A percentile compares a stretch with the other conserved stretches of the same genome.
Conservation (phyloP, 2,797 vertebrate genomes). For the Coilia nasus region DNA sequence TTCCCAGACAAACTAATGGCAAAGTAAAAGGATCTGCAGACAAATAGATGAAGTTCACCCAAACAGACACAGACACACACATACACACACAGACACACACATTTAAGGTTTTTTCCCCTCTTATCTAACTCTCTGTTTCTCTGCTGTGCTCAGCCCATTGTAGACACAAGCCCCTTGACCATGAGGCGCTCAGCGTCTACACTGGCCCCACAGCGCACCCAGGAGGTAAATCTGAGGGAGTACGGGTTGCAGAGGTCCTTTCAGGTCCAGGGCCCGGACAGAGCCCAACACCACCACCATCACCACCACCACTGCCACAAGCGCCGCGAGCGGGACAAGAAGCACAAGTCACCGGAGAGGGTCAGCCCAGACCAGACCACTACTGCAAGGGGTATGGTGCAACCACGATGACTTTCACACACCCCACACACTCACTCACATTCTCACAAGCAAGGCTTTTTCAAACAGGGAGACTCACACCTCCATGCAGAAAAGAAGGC, state of each 20-base stretch:
- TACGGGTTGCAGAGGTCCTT: constrained; percentile 78
- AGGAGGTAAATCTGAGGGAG: constrained; percentile 77
- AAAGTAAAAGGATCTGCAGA: neutral
- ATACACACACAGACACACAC: too few species aligned
- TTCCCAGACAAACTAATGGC: neutral
- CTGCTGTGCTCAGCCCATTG: constrained; percentile 79
- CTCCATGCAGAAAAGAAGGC: neutral
- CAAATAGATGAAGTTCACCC: neutral
- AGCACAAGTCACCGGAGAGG: constrained; percentile 87
- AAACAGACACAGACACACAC: too few species aligned
- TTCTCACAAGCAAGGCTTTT: too few species aligned
- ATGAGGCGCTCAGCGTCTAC: constrained; percentile 94
- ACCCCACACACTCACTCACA: too few species aligned
- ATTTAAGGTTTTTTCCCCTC: constrained; percentile 42
- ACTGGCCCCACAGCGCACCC: constrained; percentile 77
- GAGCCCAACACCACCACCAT: constrained; percentile 77
- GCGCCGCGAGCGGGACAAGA: constrained; percentile 81
- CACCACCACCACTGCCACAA: constrained; percentile 86
- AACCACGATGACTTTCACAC: neutral
- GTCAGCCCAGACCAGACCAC: constrained; percentile 73
- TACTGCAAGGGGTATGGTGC: constrained; percentile 73
- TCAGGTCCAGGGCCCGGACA: constrained; percentile 60
- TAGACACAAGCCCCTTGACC: constrained; percentile 90
- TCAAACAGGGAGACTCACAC: neutral
- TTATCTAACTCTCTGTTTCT: constrained; percentile 29